Evolutionary conservation across 1,140 invertebrate genomes (phyloP).

Genomic region (Drosophila aff.): DNA sequence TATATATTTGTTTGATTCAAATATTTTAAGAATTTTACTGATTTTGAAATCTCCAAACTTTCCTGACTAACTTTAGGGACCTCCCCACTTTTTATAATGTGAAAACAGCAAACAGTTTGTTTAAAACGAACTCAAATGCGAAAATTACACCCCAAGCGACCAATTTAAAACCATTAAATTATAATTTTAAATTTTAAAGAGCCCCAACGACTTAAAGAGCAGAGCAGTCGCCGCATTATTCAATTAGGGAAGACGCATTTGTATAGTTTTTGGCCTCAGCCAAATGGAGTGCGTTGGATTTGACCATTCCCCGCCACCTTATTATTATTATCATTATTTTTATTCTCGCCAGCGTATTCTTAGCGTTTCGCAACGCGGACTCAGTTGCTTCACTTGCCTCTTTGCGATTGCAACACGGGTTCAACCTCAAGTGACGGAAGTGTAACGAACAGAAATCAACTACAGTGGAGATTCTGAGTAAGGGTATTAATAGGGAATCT

Average conservation of each 20-base stretch:
- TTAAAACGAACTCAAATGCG: constrained; percentile 81
- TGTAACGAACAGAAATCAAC: constrained; percentile 9
- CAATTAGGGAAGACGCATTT: constrained; percentile 53
- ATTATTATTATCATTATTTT: constrained; percentile 3
- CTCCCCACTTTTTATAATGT: constrained; percentile 32
- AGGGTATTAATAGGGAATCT: background rate
- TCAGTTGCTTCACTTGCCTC: constrained; percentile 41
- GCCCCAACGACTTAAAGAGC: constrained; percentile 44
- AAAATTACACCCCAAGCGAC: constrained; percentile 83
- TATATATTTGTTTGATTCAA: too few species aligned
- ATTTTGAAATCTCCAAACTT: background rate
- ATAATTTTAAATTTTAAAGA: constrained; percentile 83
- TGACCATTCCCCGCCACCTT: constrained; percentile 10
- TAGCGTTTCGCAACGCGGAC: constrained; percentile 29
- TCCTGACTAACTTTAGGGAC: background rate
- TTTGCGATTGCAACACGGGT: constrained; percentile 45
- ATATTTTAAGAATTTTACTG: background rate
- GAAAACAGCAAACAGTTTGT: constrained; percentile 54
- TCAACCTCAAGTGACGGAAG: constrained; percentile 43
- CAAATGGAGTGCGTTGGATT: constrained; percentile 53
- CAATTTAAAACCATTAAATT: constrained; percentile 84
- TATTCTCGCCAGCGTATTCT: constrained; percentile 20
- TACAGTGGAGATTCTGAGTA: constrained; percentile 15
- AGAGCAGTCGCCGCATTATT: constrained; percentile 40
- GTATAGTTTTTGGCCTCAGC: constrained; percentile 43